Percentiles rank a stretch among this genome's conserved stretches.
Conservation (phyloP, 1,140 invertebrate genomes). For the Oryctes rhinoceros region DNA sequence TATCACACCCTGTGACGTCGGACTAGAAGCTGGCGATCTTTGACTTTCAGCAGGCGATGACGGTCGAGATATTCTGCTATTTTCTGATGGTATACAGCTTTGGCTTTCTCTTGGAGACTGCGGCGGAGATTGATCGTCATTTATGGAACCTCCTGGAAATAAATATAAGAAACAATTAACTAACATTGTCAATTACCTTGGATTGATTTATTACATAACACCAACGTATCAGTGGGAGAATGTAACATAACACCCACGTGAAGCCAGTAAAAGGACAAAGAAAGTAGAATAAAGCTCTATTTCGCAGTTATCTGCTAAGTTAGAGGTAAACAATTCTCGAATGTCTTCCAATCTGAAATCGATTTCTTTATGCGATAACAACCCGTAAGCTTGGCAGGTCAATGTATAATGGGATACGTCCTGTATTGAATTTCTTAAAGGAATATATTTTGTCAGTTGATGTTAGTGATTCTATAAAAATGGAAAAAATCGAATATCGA, state of each 20-base stretch:
- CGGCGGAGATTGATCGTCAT: slow-evolving; percentile 69
- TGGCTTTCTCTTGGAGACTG: slow-evolving; percentile 66
- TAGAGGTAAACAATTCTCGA: neutral
- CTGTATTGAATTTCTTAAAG: too few relatives aligned
- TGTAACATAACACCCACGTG: neutral
- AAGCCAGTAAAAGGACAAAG: neutral
- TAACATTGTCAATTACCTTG: neutral
- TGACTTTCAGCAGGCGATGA: slow-evolving; percentile 60
- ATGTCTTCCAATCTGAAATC: neutral
- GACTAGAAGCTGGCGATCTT: slow-evolving; percentile 56
- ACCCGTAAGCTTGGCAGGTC: too few relatives aligned
- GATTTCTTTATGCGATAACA: neutral
- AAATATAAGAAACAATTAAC: slow-evolving; percentile 48
- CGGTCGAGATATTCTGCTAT: slow-evolving; percentile 61
- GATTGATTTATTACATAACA: neutral
- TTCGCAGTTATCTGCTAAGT: neutral
- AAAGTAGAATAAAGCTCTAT: neutral
- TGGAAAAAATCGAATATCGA: too few relatives aligned
- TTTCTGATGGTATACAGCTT: slow-evolving; percentile 62
- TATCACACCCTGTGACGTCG: slow-evolving; percentile 55
- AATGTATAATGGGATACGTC: too few relatives aligned
- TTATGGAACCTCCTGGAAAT: slow-evolving; percentile 74
- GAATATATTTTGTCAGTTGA: too few relatives aligned
- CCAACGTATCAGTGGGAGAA: neutral
- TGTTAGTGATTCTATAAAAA: too few relatives aligned